A percentile compares a stretch with the other conserved stretches of the same genome.
phyloP scores from a whole-genome alignment of 2,888 invertebrate species.

The Gasteruption jaculator region DNA sequence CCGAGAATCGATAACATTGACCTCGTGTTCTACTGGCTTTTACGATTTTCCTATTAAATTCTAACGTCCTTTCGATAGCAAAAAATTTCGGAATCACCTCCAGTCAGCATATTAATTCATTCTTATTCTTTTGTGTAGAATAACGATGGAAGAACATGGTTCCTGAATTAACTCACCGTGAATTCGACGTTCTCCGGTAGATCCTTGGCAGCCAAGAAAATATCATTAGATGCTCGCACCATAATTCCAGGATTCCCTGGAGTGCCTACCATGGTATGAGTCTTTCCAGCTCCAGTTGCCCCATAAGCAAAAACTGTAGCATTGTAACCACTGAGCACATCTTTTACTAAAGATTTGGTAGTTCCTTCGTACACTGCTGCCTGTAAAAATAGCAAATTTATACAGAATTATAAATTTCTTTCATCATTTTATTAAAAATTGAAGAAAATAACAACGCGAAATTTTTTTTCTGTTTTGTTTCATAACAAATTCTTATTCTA shows the following conservation, averaged over 20 bases:
- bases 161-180: slow-evolving; percentile 53
- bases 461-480: background rate
- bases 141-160: no score
- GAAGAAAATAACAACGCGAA: background rate
- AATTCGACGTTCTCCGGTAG: slow-evolving; percentile 49
- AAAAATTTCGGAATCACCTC: background rate
- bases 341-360: slow-evolving; percentile 78
- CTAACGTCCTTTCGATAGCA: background rate
- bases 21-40: background rate
- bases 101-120: no score
- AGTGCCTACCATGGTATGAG: slow-evolving; percentile 82
- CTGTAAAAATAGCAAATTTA: slow-evolving; percentile 41
- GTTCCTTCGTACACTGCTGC: slow-evolving; percentile 84
- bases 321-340: slow-evolving; percentile 83
- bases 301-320: slow-evolving; percentile 96
- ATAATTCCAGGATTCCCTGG: slow-evolving; percentile 73
- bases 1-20: background rate
- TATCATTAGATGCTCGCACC: slow-evolving; percentile 79
- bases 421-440: background rate
- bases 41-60: background rate
- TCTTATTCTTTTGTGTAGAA: no score
- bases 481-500: no score
- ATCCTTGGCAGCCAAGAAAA: slow-evolving; percentile 62
- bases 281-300: slow-evolving; percentile 88
- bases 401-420: background rate